A percentile compares a stretch with the other conserved stretches of the same genome.
phyloP scores from a whole-genome alignment of 1,140 invertebrate genomes.

The Drusus annulatus region DNA sequence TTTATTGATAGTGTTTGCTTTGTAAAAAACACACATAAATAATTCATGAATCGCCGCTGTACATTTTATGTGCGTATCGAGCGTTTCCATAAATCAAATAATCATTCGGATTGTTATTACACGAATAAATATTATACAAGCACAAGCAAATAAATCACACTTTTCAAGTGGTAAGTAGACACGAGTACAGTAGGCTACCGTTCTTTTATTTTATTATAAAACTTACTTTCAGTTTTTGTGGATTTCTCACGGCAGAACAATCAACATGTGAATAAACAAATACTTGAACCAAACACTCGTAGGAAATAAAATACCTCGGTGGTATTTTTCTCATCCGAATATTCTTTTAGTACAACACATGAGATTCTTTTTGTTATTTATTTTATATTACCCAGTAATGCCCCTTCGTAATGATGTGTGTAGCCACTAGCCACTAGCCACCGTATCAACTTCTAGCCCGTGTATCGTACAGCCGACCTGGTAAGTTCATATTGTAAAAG shows the following conservation, averaged over 20 bases:
- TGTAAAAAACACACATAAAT: background rate
- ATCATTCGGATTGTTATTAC: too few relatives aligned
- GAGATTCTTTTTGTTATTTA: background rate
- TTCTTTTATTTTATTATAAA: background rate
- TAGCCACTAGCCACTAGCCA: too few relatives aligned
- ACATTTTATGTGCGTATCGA: too few relatives aligned
- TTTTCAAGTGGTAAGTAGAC: too few relatives aligned
- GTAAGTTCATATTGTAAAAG: too few relatives aligned
- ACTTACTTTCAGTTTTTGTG: background rate
- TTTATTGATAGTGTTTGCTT: constrained; percentile 12
- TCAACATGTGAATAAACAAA: constrained; percentile 16
- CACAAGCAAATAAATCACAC: too few relatives aligned
- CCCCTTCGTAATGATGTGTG: background rate
- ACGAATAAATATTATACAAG: too few relatives aligned
- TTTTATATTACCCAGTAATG: background rate
- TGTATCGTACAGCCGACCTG: background rate
- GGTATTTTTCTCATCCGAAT: background rate
- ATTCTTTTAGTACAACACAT: background rate
- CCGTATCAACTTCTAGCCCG: background rate
- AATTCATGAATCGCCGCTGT: too few relatives aligned
- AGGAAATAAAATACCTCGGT: background rate
- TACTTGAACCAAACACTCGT: constrained; percentile 17
- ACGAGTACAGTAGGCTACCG: background rate
- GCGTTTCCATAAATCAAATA: too few relatives aligned
- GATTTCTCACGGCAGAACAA: constrained; percentile 34